A percentile compares a stretch with the other conserved stretches of the same genome.
Evolutionary conservation across 2,888 invertebrate genomes (phyloP).

Genomic region (Eristalis pertinax): DNA sequence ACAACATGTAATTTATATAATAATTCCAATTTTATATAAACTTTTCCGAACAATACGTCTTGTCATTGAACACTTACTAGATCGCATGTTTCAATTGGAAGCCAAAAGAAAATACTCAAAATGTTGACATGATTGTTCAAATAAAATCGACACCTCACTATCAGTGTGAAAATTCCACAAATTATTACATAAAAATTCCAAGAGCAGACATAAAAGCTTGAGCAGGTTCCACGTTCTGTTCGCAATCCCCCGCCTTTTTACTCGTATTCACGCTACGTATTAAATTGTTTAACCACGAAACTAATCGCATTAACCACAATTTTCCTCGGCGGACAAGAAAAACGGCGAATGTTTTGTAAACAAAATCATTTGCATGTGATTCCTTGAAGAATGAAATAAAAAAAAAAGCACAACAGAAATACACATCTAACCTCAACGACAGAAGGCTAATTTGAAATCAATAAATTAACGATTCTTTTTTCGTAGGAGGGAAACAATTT

Average conservation of each 20-base stretch:
- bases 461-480: constrained; percentile 24
- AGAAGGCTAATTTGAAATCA: constrained; percentile 52
- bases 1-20: too few species aligned
- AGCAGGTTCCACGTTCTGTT: too few species aligned
- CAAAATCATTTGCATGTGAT: constrained; percentile 14
- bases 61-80: too few species aligned
- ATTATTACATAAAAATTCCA: too few species aligned
- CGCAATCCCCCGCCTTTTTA: neutral
- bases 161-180: too few species aligned
- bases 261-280: neutral
- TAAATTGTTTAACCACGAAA: neutral
- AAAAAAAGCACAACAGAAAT: neutral
- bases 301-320: neutral
- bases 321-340: neutral
- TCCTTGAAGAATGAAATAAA: neutral
- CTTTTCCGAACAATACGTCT: too few species aligned
- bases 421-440: neutral
- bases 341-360: constrained; percentile 54
- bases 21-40: too few species aligned
- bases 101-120: too few species aligned
- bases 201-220: too few species aligned
- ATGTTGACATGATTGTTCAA: too few species aligned
- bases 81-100: too few species aligned
- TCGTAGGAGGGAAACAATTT: constrained; percentile 18
- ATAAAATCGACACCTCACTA: too few species aligned